A percentile compares a stretch with the other conserved stretches of the same genome.
Conservation (phyloP, 2,113 vertebrate genomes). For the Erythrolamprus reginae region DNA sequence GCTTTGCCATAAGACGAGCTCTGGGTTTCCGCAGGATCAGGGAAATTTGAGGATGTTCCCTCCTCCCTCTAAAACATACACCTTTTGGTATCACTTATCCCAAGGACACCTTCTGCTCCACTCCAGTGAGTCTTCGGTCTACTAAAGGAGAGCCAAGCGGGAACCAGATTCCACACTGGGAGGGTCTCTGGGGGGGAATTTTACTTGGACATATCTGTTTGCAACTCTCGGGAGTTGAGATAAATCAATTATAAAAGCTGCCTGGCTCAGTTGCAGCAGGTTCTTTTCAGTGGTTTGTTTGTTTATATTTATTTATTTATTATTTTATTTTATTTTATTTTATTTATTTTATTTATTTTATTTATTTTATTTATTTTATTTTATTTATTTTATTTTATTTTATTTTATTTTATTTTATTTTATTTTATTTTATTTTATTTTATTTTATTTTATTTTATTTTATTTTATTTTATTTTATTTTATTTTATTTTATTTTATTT, state of each 20-base stretch:
- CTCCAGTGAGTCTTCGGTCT: neutral
- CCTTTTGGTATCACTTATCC: constrained; percentile 4
- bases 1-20: neutral
- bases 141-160: neutral
- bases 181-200: neutral
- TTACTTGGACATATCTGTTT: neutral
- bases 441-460: too few relatives aligned
- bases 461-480: too few relatives aligned
- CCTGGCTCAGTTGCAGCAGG: neutral
- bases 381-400: too few relatives aligned
- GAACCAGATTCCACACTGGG: neutral
- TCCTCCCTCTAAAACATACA: neutral
- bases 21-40: constrained; percentile 21
- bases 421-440: too few relatives aligned
- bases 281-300: neutral
- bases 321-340: too few relatives aligned
- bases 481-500: too few relatives aligned
- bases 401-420: too few relatives aligned
- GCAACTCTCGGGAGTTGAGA: neutral
- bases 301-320: too few relatives aligned
- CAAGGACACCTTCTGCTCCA: constrained; percentile 2
- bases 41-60: neutral
- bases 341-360: too few relatives aligned
- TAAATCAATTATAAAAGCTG: neutral
- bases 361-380: too few relatives aligned